Evolutionary conservation across 2,113 vertebrate genomes (phyloP).

Genomic region (Microtus pennsylvanicus): DNA sequence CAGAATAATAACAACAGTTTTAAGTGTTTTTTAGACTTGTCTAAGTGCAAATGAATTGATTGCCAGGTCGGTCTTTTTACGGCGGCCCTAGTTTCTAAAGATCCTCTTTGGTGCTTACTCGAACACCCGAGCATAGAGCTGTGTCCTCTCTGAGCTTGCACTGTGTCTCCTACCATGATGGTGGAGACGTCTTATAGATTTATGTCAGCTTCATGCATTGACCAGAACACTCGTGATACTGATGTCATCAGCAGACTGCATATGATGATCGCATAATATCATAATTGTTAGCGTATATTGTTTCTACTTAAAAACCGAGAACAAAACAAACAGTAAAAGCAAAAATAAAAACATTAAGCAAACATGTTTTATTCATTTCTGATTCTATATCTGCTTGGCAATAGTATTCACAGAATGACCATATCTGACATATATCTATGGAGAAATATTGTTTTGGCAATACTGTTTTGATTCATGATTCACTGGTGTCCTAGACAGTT

Average conservation of each 20-base stretch:
- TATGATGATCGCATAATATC: not conserved
- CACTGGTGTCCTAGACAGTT: not conserved
- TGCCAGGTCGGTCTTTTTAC: not conserved
- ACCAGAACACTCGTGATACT: not conserved
- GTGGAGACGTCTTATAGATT: not conserved
- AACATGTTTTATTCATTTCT: conserved; percentile 24
- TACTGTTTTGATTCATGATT: not conserved
- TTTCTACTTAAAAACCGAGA: not conserved
- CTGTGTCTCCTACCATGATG: not conserved
- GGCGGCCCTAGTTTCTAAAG: not conserved
- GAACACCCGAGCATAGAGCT: not conserved
- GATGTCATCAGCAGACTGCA: not conserved
- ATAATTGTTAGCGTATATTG: not conserved
- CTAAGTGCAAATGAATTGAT: not conserved
- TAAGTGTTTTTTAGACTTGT: not conserved
- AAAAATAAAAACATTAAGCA: not conserved
- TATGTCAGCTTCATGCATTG: not conserved
- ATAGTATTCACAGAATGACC: not conserved
- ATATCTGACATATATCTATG: no score
- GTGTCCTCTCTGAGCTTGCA: not conserved
- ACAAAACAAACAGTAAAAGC: no score
- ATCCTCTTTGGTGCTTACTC: not conserved
- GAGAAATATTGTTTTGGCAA: not conserved
- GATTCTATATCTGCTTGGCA: not conserved
- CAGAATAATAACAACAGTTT: not conserved